These are phyloP conservation scores for Petrolisthes manimaculis DNA, from an alignment of 2,888 invertebrate species.

Conservation along the genomic window DNA sequence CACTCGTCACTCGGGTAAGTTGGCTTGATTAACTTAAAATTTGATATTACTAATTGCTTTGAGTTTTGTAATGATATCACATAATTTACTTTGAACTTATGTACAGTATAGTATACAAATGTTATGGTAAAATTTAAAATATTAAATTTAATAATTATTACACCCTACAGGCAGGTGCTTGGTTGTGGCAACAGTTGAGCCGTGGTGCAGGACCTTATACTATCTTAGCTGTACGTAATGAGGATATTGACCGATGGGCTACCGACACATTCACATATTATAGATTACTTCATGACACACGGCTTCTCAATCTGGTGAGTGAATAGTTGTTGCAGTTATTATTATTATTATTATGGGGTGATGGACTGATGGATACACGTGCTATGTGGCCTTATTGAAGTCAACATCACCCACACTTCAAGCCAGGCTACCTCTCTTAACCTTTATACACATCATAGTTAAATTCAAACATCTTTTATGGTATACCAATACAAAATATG, in stretches of 20 bases:
- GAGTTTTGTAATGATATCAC: no score
- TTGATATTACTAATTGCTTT: conserved; percentile 4
- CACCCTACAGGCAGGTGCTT: conserved; percentile 10
- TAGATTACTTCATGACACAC: conserved; percentile 31
- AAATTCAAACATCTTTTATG: no score
- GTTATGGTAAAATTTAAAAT: no score
- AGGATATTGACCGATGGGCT: conserved; percentile 56
- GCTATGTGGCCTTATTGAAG: no score
- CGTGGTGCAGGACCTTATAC: conserved; percentile 62
- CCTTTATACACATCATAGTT: no score
- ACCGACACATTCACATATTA: conserved; percentile 58
- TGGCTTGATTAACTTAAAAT: background rate
- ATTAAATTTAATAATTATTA: no score
- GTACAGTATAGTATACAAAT: no score
- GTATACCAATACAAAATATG: no score
- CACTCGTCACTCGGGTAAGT: conserved; percentile 45
- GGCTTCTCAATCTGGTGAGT: conserved; percentile 42
- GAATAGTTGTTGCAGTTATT: background rate
- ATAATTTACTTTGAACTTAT: no score
- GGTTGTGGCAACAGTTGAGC: conserved; percentile 43
- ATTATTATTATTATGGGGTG: background rate
- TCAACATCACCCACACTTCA: no score
- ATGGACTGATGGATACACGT: no score
- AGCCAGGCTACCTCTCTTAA: no score
- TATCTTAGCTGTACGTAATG: conserved; percentile 56